Evolutionary conservation across 2,113 vertebrate species (phyloP), one percentile per base, ranked within the genome.

Genomic region (Gobiocypris rarus): DNA sequence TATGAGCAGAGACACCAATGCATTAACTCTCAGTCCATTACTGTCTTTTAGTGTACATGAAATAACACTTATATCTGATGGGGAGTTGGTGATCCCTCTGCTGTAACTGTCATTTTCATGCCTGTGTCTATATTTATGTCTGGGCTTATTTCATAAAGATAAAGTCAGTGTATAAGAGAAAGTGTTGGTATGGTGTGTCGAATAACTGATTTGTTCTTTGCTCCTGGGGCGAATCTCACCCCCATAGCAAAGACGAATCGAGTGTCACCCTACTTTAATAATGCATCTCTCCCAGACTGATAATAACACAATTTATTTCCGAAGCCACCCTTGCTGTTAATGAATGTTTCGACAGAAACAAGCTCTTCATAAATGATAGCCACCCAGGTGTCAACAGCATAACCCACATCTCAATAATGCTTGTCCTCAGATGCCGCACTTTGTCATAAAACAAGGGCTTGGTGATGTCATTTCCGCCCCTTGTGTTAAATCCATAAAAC

Each of bases 401-500:
- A 76, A 59, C 73, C 70, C 8, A 28, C 11, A 28, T 24, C 84
- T 59, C 10, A 77, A 34, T 41, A 45, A 80, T 31, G 58, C 38
- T 50, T 81, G 58, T 61, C 52, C 75, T 75, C 13, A 10, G 50
- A 56, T 19, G 43, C 67, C 26, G 48, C 71, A 50, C 54, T 34
- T 75, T 34, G 59, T 45, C 19, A 69, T 24, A 45, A 69, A 41
- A 77, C 65, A 71, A 70, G n/a, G 13, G 50, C 7, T 56, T 3
- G 43, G 76, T 54, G 28, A 79, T 80, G 48, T 82, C 0, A 70
- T 70, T 50, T 26, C 31, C 28, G 31, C 28, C 41, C 41, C 41
- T 85, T 45, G 24, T 81, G 9, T 38, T 45, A 58, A 81, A 83
- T 81, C 81, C 56, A 61, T 83, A 73, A 80, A 74, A 78, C n/a